phyloP scores from a whole-genome alignment of 2,888 invertebrate genomes.

The Ennomos quercinarius region DNA sequence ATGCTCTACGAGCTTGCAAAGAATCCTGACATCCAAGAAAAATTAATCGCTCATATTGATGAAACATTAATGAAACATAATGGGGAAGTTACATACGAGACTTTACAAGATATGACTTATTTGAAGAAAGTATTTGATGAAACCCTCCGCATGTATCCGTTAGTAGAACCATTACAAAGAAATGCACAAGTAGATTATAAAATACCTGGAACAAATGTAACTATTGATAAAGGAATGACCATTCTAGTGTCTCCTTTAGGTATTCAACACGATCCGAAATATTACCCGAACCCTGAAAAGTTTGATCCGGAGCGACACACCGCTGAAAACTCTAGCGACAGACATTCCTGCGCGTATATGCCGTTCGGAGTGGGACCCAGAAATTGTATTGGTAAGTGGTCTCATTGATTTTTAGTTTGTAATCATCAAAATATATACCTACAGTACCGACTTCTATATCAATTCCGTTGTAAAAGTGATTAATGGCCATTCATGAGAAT shows the following conservation, averaged over 20 bases:
- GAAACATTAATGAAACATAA: conserved; percentile 51
- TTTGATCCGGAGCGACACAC: conserved; percentile 50
- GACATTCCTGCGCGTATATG: conserved; percentile 64
- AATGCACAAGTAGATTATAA: conserved; percentile 57
- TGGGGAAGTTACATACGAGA: conserved; percentile 64
- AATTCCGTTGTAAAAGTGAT: too few relatives aligned
- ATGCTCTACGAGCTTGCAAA: conserved; percentile 62
- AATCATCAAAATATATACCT: too few relatives aligned
- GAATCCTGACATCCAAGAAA: conserved; percentile 66
- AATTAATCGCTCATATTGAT: conserved; percentile 58
- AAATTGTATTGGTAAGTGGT: conserved; percentile 69
- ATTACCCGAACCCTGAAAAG: conserved; percentile 74
- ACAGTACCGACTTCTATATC: too few relatives aligned
- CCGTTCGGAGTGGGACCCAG: conserved; percentile 74
- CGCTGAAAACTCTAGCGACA: conserved; percentile 51
- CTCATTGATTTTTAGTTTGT: too few relatives aligned
- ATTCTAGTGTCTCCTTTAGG: conserved; percentile 61
- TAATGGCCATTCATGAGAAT: too few relatives aligned
- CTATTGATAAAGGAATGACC: conserved; percentile 58
- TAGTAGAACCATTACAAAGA: conserved; percentile 66
- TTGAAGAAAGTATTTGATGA: conserved; percentile 64
- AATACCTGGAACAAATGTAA: conserved; percentile 61
- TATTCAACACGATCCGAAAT: conserved; percentile 69
- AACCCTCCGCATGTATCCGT: conserved; percentile 74
- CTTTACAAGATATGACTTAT: conserved; percentile 65